Evolutionary conservation across 2,113 vertebrate genomes (phyloP), one percentile per base, ranked within the genome.

Genomic region (Laterallus jamaicensis): DNA sequence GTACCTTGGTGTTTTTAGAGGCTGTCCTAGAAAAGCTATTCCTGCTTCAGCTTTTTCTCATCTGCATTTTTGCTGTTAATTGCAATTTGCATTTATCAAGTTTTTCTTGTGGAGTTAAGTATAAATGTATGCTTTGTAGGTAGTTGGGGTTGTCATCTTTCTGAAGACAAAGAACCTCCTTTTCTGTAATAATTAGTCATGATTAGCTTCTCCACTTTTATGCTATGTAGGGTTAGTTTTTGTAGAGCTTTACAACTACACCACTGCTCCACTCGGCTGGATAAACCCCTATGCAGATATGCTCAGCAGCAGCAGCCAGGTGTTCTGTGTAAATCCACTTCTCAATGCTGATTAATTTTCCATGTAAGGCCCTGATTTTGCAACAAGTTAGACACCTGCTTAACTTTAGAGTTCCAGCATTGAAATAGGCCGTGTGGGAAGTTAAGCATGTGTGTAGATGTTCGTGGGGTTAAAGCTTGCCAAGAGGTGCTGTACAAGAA

Each of bases 311-410:
- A 88, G 83, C 78, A 79, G 81, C 77, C 96, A 96, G 93, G 93
- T 96, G 92, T 90, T 93, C 28, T 81, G 60, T 50, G 49, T 86
- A 95, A 93, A 90, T 88, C 85, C 68, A 26, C 68, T 95, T 76
- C 85, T 86, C 82, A 74, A 47, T 22, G 40, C 70, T 90, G 79
- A 95, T 94, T 82, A 93, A 78, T 87, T 83, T 94, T 69, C 67
- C 20, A 11, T 69, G 92, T 80, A 94, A 85, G 67, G 66, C 71
- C 39, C 37, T 79, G 74, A 73, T 90, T 91, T 93, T 91, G 71
- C 58, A 82, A 54, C 26, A 44, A 26, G 24, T 89, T 71, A 82
- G 28, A 56, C 84, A 90, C 87, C 81, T 91, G 87, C 79, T 90
- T 91, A 64, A 47, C 64, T 39, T 54, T 52, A 24, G 52, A 64